phyloP scores from a whole-genome alignment of 2,888 invertebrate species.

The Graphium colonna region DNA sequence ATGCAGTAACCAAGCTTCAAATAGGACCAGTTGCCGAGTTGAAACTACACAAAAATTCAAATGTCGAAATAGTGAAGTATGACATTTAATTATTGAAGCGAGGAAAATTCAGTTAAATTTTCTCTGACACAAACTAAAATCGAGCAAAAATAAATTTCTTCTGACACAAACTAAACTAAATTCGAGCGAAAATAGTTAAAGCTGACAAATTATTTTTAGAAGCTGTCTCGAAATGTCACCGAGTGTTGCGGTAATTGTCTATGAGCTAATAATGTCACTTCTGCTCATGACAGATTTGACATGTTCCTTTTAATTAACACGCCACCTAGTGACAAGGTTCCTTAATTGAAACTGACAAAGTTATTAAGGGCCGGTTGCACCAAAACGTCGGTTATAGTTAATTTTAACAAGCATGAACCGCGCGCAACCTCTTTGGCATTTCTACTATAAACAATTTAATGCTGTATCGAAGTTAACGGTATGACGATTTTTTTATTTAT shows the following conservation, averaged over 20 bases:
- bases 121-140: too few species aligned
- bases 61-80: too few species aligned
- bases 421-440: not conserved
- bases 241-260: not conserved
- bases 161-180: conserved; percentile 7
- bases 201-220: conserved; percentile 23
- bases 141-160: not conserved
- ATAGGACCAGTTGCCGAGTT: too few species aligned
- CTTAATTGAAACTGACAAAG: conserved; percentile 2
- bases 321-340: not conserved
- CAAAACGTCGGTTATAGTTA: not conserved
- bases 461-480: too few species aligned
- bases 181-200: conserved; percentile 13
- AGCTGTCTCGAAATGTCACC: conserved; percentile 5
- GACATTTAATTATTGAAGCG: too few species aligned
- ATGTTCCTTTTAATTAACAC: conserved; percentile 4
- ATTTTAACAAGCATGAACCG: not conserved
- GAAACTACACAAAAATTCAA: too few species aligned
- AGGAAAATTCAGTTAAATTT: too few species aligned
- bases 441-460: too few species aligned
- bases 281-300: conserved; percentile 1
- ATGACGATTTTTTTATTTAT: too few species aligned
- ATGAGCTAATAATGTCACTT: conserved; percentile 5
- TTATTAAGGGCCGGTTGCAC: not conserved
- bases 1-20: too few species aligned